Base-by-base conservation (phyloP, 2,888 invertebrate species). In the Ametastegia equiseti region DNA sequence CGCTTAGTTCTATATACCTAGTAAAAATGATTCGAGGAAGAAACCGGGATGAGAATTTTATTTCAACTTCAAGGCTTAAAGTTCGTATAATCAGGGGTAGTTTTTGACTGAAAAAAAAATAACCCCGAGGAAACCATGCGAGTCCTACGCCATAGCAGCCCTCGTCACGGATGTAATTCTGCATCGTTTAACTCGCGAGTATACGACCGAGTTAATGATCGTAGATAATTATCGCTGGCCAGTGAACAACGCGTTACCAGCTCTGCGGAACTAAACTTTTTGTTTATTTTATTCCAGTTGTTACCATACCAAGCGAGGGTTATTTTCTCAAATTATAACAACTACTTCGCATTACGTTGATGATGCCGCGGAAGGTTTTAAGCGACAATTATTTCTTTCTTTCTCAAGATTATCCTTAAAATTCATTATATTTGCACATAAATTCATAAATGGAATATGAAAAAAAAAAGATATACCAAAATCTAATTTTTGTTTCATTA, bases 81-180 rank as follows among this genome's bases (percentile, higher is more conserved):
- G n/a, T n/a, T n/a, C n/a, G n/a, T n/a, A n/a, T n/a, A n/a, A n/a
- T n/a, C n/a, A n/a, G n/a, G n/a, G n/a, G n/a, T n/a, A 67, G 23
- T 39, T 39, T 39, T 27, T 67, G 39, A 39, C 65, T 19, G 11
- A 11, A 19, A 67, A 39, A 71, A 71, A 6, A n/a, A n/a, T n/a
- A n/a, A n/a, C n/a, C n/a, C 69, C 69, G 27, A 15, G 69, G 69
- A 75, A 50, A 75, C 30, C 75, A 36, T 54, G 45, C 75, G 75
- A 75, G 75, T 36, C 75, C 60, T 6, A 42, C 42, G 42, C n/a
- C n/a, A n/a, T n/a, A n/a, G n/a, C n/a, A 36, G 36, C 50, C 33
- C 75, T 54, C 75, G 54, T 75, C 75, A 75, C 54, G 75, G 19
- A 75, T 54, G 75, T 54, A 45, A 75, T 75, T 75, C 75, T 50